Percentiles rank a stretch among this genome's conserved stretches.
These are phyloP conservation scores for Petaurus breviceps DNA, from an alignment of 2,113 vertebrate genomes.

Conservation along the genomic window DNA sequence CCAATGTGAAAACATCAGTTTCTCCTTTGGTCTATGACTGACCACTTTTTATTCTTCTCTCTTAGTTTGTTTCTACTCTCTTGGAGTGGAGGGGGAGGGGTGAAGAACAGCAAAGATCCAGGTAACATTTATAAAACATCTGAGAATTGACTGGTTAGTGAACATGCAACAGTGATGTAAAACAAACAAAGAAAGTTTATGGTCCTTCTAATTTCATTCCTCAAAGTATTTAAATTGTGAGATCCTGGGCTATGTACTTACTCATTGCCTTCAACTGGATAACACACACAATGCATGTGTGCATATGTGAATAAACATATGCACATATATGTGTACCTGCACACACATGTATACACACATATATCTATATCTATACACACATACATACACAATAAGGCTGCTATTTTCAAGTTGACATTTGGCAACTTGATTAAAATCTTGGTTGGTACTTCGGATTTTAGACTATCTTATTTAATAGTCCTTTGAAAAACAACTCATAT, in stretches of 20 bases:
- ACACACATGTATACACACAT: no score
- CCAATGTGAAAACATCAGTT: neutral
- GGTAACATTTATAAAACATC: neutral
- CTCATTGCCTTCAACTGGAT: neutral
- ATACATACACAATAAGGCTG: neutral
- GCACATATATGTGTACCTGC: no score
- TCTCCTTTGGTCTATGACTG: neutral
- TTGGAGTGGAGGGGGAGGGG: neutral
- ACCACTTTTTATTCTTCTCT: neutral
- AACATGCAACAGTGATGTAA: neutral
- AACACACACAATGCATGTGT: no score
- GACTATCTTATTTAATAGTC: neutral
- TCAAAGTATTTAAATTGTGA: neutral
- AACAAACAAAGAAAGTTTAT: neutral
- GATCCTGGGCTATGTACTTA: neutral
- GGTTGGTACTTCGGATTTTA: neutral
- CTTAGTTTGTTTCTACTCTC: slow-evolving; percentile 5
- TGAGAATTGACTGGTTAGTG: neutral
- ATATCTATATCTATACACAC: no score
- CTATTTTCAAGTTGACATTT: neutral
- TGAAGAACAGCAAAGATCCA: slow-evolving; percentile 28
- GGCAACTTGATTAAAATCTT: neutral
- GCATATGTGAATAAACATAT: no score
- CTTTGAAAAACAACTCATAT: rapidly evolving
- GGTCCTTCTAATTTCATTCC: neutral